phyloP scores from a whole-genome alignment of 2,888 invertebrate genomes.

The Crioceris asparagi region DNA sequence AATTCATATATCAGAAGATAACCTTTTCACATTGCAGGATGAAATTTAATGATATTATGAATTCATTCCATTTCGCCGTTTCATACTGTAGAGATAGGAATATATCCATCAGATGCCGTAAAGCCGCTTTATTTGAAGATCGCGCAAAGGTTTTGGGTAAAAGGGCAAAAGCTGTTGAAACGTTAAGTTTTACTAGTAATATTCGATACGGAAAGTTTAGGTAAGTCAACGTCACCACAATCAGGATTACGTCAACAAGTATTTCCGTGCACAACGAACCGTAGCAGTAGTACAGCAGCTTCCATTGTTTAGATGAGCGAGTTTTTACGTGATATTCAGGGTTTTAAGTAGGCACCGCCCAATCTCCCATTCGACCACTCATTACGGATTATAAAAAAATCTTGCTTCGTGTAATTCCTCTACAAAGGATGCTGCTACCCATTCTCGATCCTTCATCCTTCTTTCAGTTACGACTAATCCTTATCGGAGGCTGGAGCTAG shows the following conservation, averaged over 20 bases:
- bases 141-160: too few species aligned
- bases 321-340: slow-evolving; percentile 23
- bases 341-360: too few species aligned
- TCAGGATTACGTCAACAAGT: slow-evolving; percentile 28
- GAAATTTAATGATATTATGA: too few species aligned
- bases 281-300: slow-evolving; percentile 9
- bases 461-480: too few species aligned
- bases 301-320: slow-evolving; percentile 29
- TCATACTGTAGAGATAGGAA: too few species aligned
- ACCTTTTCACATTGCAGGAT: too few species aligned
- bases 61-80: too few species aligned
- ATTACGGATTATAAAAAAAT: slow-evolving; percentile 27
- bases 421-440: slow-evolving; percentile 20
- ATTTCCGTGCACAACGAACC: slow-evolving; percentile 20
- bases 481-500: too few species aligned
- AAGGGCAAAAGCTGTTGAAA: slow-evolving; percentile 12
- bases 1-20: too few species aligned
- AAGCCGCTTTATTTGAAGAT: too few species aligned
- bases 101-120: too few species aligned
- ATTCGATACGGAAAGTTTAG: slow-evolving; percentile 19
- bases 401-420: slow-evolving; percentile 22
- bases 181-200: slow-evolving; percentile 14
- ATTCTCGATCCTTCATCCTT: slow-evolving; percentile 13
- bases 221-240: slow-evolving; percentile 24
- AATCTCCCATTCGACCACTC: slow-evolving; percentile 27